These are phyloP conservation scores for Anisognathus igniventris DNA, from an alignment of 2,797 vertebrate species.

Conservation along the genomic window DNA sequence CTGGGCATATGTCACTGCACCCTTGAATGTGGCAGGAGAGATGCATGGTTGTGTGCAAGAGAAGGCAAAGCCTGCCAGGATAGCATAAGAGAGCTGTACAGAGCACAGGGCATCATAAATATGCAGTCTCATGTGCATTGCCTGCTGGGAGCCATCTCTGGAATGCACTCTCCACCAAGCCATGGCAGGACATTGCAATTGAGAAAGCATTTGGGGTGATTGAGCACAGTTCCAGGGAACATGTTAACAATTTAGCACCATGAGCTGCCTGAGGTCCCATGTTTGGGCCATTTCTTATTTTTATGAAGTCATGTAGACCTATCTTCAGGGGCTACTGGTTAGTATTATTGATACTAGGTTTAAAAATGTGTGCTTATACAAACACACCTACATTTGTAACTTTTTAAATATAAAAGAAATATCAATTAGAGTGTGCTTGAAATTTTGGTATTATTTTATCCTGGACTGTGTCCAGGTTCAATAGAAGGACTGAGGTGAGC, in stretches of 20 bases:
- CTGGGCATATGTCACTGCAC: rapidly evolving
- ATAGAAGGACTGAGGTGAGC: neutral
- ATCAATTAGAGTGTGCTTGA: neutral
- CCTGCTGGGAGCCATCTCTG: neutral
- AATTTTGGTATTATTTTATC: neutral
- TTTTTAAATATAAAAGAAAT: neutral
- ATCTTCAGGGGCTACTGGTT: neutral
- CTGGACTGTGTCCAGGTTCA: neutral
- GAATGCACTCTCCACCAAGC: neutral
- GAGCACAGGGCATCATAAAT: neutral
- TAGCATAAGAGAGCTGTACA: neutral
- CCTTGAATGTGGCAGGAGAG: neutral
- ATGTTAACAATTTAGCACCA: neutral
- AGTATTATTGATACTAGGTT: neutral
- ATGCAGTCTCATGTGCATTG: neutral
- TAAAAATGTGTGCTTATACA: neutral
- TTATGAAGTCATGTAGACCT: neutral
- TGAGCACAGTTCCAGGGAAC: neutral
- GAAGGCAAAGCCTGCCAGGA: neutral
- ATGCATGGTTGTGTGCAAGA: neutral
- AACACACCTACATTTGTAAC: neutral
- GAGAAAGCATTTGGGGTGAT: neutral
- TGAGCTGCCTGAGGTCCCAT: neutral
- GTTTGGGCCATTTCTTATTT: neutral
- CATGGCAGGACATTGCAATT: neutral